Evolutionary conservation across 2,797 vertebrate species (phyloP), one percentile per base, ranked within the genome.

Genomic region (Hyperoplus immaculatus): DNA sequence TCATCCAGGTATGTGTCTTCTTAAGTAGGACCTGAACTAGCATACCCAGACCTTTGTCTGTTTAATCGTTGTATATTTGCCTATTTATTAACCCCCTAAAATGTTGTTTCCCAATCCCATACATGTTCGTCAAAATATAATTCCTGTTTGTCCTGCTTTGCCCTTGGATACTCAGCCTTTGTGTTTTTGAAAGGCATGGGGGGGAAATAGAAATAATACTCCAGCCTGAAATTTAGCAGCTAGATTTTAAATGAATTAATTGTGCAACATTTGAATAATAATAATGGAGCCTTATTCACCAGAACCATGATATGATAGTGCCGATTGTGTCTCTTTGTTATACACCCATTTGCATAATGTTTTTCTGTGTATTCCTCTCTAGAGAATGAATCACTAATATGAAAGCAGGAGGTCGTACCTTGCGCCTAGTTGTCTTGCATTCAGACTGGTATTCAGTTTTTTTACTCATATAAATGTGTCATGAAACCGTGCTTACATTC

Each of bases 321-420:
- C 7, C 54, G 1, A 8, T 47, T 66, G 15, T 11, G 16, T 36
- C 39, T 8, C n/a, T 15, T 8, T 60, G 21, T 21, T 69, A 0
- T 75, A 47, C 39, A 64, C 51, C 8, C 18, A 36, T 77, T 71
- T 71, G 43, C 42, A 69, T 57, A 29, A 8, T 64, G 15, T 54
- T 49, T 70, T 65, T 16, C 15, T 69, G 16, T 53, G 15, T 8
- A 4, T 75, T 49, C 4, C 6, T 41, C 55, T 76, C 38, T 16
- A 10, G 58, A 65, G 59, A 69, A 50, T 12, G 7, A 18, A 69
- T 75, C 49, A 41, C 46, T 18, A 43, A 70, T 16, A 45, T 41
- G 6, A 76, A 73, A 50, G 59, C 38, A 59, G 46, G 71, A 70
- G 56, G 85, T 75, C 47, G n/a, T 8, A 14, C 14, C 41, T 66